Evolutionary conservation across 53 echinoderm and acorn worm species (phyloP), one percentile per base, ranked within the genome.

Genomic region (Holothuria leucospilota): DNA sequence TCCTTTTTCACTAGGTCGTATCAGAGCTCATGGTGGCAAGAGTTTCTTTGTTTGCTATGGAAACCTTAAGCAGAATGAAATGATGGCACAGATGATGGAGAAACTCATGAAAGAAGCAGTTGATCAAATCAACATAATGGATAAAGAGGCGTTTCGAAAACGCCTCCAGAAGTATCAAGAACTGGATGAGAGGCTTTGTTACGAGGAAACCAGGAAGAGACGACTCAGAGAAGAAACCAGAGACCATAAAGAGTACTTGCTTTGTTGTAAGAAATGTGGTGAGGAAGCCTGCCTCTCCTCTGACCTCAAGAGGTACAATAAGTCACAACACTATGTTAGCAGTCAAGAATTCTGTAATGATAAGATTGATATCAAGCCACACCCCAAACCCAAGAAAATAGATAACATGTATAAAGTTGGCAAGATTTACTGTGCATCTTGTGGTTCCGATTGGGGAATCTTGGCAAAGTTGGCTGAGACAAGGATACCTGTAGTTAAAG

Each of bases 31-130:
- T 46, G 77, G 85, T 73, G 89, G 94, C 63, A 84, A 85, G 70
- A 86, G 87, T 61, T 92, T 69, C 85, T 69, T 94, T 15, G 86
- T 94, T 59, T 83, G 90, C 94, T 70, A 81, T 87, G 63, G 78
- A 59, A 13, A 86, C 86, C 63, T 90, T 84, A 29, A 87, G 87
- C 2, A 52, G 51, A 46, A 92, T 30, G 86, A 94, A 38, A 26
- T 29, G 5, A 84, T 89, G 15, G 87, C 92, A 73, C 85, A 83
- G 29, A 64, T 69, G 56, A 78, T 89, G 26, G 85, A 87, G 49
- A 29, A 49, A 11, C 80, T 92, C 74, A 94, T 91, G 87, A 71
- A 23, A 20, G 21, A 86, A 23, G 91, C 91, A 42, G 82, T 90
- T 7, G 49, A 68, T 8, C 5, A 39, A 25, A 77, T 90, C 39